Conservation (phyloP, 1,140 invertebrate species). For the Drosophila bipectinata region DNA sequence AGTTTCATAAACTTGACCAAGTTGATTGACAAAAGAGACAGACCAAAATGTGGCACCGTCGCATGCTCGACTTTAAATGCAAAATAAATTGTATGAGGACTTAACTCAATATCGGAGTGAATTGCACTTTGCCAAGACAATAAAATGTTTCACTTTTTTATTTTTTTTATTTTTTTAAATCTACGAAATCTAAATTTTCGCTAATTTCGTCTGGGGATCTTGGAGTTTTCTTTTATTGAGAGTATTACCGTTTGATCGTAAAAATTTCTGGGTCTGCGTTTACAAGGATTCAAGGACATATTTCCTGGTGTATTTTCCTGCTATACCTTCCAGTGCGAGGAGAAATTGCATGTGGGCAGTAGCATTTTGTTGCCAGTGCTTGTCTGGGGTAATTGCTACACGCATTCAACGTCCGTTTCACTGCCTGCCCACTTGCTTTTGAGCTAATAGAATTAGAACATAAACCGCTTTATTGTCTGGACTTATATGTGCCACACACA, state of each 20-base stretch:
- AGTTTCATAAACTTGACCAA: slow-evolving; percentile 49
- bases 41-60: not conserved
- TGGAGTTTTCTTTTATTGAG: slow-evolving; percentile 38
- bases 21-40: slow-evolving; percentile 37
- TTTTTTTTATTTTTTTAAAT: slow-evolving; percentile 2
- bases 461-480: slow-evolving; percentile 76
- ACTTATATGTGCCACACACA: slow-evolving; percentile 22
- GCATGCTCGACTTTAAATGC: slow-evolving; percentile 3
- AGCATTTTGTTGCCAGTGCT: slow-evolving; percentile 27
- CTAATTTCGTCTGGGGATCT: slow-evolving; percentile 27
- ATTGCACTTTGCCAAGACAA: no score
- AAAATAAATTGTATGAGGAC: slow-evolving; percentile 5
- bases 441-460: slow-evolving; percentile 77
- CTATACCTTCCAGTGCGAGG: not conserved
- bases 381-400: slow-evolving; percentile 67
- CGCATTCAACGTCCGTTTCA: slow-evolving; percentile 46
- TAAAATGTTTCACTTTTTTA: not conserved
- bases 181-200: slow-evolving; percentile 13
- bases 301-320: not conserved
- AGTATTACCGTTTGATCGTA: slow-evolving; percentile 17
- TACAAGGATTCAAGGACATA: slow-evolving; percentile 5
- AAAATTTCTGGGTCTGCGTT: slow-evolving; percentile 12
- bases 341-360: slow-evolving; percentile 40
- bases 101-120: not conserved
- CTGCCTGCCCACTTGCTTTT: slow-evolving; percentile 50